These are phyloP conservation scores for Apus apus DNA, from an alignment of 2,113 vertebrate genomes.

Conservation along the genomic window DNA sequence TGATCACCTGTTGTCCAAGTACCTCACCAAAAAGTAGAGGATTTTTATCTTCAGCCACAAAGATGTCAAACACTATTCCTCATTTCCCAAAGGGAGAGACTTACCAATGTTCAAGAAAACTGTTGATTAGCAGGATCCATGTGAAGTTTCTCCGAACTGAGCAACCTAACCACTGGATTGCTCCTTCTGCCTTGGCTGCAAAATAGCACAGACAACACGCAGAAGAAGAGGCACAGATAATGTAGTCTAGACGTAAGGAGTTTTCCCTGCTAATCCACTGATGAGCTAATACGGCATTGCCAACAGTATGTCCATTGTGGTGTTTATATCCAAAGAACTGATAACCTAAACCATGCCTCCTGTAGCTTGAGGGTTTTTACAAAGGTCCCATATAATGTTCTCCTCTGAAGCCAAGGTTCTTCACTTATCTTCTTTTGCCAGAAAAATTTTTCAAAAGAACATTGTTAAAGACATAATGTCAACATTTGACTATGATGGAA, in stretches of 20 bases:
- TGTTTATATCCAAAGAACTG: not conserved
- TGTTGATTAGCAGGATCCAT: not conserved
- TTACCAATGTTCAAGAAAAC: not conserved
- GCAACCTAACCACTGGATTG: not conserved
- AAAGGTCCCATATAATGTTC: not conserved
- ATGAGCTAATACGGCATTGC: not conserved
- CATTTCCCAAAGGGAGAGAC: not conserved
- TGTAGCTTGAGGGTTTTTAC: not conserved
- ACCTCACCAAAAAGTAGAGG: not conserved
- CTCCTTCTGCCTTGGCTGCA: not conserved
- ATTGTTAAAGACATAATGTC: not conserved
- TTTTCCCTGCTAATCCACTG: not conserved
- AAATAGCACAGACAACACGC: not conserved
- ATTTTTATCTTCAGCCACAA: not conserved
- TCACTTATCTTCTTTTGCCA: not conserved
- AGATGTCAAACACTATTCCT: not conserved
- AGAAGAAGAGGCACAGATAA: not conserved
- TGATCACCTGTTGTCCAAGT: not conserved
- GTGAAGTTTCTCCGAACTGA: not conserved
- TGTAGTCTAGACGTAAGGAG: not conserved
- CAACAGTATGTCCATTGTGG: not conserved
- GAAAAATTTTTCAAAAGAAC: slow-evolving; percentile 12
- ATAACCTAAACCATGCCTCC: not conserved
- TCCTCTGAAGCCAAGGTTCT: not conserved
- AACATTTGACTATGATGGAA: not conserved